Base-by-base conservation (phyloP, 2,888 invertebrate genomes). In the Hemicrepidius hirtus region DNA sequence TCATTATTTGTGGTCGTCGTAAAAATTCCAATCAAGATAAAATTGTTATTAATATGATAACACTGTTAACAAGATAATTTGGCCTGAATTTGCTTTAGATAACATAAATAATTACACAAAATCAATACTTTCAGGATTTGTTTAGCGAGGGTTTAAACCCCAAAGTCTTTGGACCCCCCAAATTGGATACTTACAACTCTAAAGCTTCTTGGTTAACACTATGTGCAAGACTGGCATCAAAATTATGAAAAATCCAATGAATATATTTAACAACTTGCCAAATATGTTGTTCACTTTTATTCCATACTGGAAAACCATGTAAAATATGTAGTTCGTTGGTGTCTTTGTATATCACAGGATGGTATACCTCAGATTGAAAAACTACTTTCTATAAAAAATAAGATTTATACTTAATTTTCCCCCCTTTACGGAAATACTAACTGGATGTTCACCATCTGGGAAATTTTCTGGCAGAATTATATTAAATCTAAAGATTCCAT, bases 261-360 rank as follows among this genome's bases (percentile, higher is more conserved):
- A 96, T 89, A 85, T 94, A 97, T 86, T 95, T 94, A 37, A 97
- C 86, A 78, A 97, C 90, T 86, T 97, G 96, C 95, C 96, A 97
- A 50, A 98, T 88, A 82, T 95, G 95, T 84, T 95, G 93, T 66
- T 92, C 91, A 76, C 92, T 93, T 82, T 92, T 91, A 84, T 92
- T 93, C 97, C 97, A 98, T 75, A 92, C 92, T 10, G 94, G 92
- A 86, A 97, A 97, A 9, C 93, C 95, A 85, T 93, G 90, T 77
- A 88, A 89, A 44, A 97, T 89, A 84, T 94, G 93, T 49, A 98
- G 86, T 81, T 94, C 92, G 74, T 95, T 94, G 59, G 93, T 94
- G 77, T 91, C 91, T 0, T 92, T 88, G 85, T 96, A 91, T 71
- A 98, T 91, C 64, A 95, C 90, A 71, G 98, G 97, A 88, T 98